These are phyloP conservation scores for Epinephelus malabaricus DNA, from an alignment of 2,797 vertebrate genomes.

Conservation along the genomic window DNA sequence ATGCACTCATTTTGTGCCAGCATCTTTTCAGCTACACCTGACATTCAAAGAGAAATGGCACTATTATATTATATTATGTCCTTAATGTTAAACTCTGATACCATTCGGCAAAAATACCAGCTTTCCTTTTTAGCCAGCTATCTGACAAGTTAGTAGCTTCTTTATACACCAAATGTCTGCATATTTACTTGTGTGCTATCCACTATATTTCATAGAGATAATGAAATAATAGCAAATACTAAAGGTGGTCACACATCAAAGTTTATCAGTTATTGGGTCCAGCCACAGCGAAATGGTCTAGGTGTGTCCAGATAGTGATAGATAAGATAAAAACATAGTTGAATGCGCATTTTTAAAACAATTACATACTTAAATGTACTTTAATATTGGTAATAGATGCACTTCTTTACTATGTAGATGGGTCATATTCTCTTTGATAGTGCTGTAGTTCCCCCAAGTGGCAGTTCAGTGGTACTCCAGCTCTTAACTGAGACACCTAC, in stretches of 20 bases:
- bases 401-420: neutral
- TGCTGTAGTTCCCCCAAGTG: slow-evolving; percentile 62
- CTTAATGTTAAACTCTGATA: neutral
- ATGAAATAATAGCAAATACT: neutral
- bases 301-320: neutral
- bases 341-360: too few relatives aligned
- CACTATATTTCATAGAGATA: neutral
- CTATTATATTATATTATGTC: neutral
- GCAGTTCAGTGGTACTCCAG: slow-evolving; percentile 34
- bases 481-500: neutral
- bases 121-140: neutral
- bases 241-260: neutral
- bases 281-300: neutral
- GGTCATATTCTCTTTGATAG: neutral
- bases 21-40: neutral
- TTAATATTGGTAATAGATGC: neutral
- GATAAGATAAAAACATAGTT: neutral
- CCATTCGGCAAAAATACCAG: neutral
- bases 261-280: neutral
- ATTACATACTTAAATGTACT: neutral
- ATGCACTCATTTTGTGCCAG: neutral
- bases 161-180: neutral
- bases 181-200: neutral
- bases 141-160: neutral
- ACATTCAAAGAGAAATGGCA: neutral